Conservation (phyloP, 2,888 invertebrate species). For the Drosophila birchii region DNA sequence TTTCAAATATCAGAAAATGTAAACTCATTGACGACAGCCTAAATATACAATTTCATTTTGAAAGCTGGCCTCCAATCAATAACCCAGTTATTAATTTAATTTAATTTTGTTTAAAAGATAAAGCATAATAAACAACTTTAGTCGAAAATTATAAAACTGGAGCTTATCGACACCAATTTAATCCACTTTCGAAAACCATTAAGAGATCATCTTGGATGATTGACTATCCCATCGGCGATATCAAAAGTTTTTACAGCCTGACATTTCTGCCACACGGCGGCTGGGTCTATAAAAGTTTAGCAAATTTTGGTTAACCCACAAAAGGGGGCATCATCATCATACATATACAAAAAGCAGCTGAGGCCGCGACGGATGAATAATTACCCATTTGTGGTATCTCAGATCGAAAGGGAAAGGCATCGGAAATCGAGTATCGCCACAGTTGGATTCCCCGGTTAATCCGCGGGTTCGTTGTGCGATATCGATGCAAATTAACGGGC, state of each 20-base stretch:
- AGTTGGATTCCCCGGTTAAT: conserved; percentile 26
- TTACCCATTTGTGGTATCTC: conserved; percentile 37
- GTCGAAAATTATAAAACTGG: conserved; percentile 2
- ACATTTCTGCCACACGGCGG: conserved; percentile 34
- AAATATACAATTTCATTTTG: conserved; percentile 5
- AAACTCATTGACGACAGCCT: not conserved
- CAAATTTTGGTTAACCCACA: conserved; percentile 28
- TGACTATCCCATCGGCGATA: conserved; percentile 30
- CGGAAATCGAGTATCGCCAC: conserved; percentile 32
- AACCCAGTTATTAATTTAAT: conserved; percentile 13
- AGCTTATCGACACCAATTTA: conserved; percentile 26
- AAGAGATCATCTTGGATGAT: conserved; percentile 33
- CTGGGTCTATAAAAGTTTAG: conserved; percentile 12
- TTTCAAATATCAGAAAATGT: conserved; percentile 3
- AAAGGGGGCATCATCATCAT: conserved; percentile 21
- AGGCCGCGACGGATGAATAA: conserved; percentile 43
- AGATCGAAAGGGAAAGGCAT: conserved; percentile 44
- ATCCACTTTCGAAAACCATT: conserved; percentile 35
- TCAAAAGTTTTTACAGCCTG: conserved; percentile 20
- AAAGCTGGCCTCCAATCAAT: conserved; percentile 15
- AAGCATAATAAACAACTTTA: conserved; percentile 2
- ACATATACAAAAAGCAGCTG: conserved; percentile 19
- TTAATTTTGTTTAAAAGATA: not conserved
- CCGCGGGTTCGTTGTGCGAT: conserved; percentile 31
- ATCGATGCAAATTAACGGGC: conserved; percentile 26